A percentile compares a stretch with the other conserved stretches of the same genome.
These are phyloP conservation scores for Polia nebulosa DNA, from an alignment of 2,888 invertebrate genomes.

Conservation along the genomic window DNA sequence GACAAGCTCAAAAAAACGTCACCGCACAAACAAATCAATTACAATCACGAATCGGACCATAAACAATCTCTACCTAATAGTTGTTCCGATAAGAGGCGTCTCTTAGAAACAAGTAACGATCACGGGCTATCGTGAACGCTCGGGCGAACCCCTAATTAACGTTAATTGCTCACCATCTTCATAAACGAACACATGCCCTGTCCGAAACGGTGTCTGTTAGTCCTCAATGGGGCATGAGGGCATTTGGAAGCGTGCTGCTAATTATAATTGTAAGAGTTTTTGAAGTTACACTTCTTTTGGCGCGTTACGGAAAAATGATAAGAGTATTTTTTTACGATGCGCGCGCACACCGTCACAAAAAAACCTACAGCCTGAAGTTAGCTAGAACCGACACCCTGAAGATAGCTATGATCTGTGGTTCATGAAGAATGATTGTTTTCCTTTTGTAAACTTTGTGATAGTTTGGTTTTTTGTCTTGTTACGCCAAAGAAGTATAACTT, in stretches of 20 bases:
- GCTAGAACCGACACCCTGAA: too few relatives aligned
- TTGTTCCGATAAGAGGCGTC: slow-evolving; percentile 38
- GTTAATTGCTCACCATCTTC: slow-evolving; percentile 67
- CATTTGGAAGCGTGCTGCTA: slow-evolving; percentile 47
- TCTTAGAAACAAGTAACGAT: slow-evolving; percentile 48
- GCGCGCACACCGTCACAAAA: too few relatives aligned
- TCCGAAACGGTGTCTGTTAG: slow-evolving; percentile 55
- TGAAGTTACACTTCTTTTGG: background rate
- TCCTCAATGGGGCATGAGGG: slow-evolving; percentile 56
- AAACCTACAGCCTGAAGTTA: too few relatives aligned
- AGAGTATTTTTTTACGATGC: too few relatives aligned
- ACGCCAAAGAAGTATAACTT: too few relatives aligned
- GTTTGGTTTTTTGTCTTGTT: too few relatives aligned
- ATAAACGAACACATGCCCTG: slow-evolving; percentile 66
- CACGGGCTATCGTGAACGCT: slow-evolving; percentile 56
- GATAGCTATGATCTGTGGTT: too few relatives aligned
- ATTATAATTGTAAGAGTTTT: slow-evolving; percentile 17
- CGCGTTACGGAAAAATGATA: too few relatives aligned
- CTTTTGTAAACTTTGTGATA: too few relatives aligned
- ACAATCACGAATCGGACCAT: slow-evolving; percentile 28
- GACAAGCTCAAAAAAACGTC: background rate
- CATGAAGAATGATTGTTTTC: too few relatives aligned
- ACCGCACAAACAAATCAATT: slow-evolving; percentile 32
- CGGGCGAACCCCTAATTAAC: slow-evolving; percentile 66
- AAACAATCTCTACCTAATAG: slow-evolving; percentile 43